Conservation (phyloP, 2,888 invertebrate genomes). For the Tricholauxania praeusta region DNA sequence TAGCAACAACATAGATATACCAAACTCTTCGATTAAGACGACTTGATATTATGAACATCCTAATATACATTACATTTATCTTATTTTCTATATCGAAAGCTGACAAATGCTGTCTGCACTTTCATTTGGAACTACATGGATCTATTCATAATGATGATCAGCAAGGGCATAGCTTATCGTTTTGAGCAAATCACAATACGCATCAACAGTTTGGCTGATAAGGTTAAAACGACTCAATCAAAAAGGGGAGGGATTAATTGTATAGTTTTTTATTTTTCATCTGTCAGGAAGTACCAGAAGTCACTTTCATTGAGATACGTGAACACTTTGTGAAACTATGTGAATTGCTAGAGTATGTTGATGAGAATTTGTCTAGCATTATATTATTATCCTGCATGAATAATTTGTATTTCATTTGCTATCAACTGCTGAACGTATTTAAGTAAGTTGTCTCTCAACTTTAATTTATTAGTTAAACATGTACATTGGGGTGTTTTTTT, state of each 20-base stretch:
- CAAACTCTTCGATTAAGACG: no score
- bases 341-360: slow-evolving; percentile 73
- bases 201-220: slow-evolving; percentile 55
- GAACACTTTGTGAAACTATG: slow-evolving; percentile 78
- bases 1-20: no score
- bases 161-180: slow-evolving; percentile 76
- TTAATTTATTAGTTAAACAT: not conserved
- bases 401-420: slow-evolving; percentile 81
- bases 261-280: slow-evolving; percentile 16
- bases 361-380: slow-evolving; percentile 74
- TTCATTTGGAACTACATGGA: slow-evolving; percentile 83
- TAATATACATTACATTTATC: not conserved
- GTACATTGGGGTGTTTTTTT: no score
- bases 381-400: slow-evolving; percentile 78
- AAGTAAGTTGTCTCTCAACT: slow-evolving; percentile 55
- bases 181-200: slow-evolving; percentile 74
- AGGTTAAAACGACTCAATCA: slow-evolving; percentile 47
- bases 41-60: no score
- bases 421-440: slow-evolving; percentile 75
- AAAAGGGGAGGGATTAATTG: not conserved
- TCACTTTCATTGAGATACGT: slow-evolving; percentile 75
- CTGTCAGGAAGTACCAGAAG: slow-evolving; percentile 54
- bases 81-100: slow-evolving; percentile 41
- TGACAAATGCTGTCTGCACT: slow-evolving; percentile 66
- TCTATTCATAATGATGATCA: slow-evolving; percentile 77